Conservation (phyloP, 1,140 invertebrate genomes). For the Aphaenogaster rudis region DNA sequence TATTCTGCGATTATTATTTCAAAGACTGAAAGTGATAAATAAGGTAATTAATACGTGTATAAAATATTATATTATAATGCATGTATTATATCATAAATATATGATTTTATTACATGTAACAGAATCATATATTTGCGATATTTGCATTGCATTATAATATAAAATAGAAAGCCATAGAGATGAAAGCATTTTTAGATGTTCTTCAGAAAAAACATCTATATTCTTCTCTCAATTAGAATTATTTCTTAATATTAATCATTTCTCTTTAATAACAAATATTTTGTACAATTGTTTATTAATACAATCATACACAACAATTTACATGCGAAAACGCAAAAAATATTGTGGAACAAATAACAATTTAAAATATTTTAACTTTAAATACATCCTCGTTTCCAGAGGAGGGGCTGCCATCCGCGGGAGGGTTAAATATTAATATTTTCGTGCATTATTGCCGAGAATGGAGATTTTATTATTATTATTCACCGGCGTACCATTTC, state of each 20-base stretch:
- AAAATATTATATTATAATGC: background rate
- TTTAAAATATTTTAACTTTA: conserved; percentile 9
- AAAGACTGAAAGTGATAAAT: background rate
- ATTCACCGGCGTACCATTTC: conserved; percentile 68
- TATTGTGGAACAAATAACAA: background rate
- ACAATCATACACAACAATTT: background rate
- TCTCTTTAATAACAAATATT: background rate
- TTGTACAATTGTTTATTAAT: conserved; percentile 7
- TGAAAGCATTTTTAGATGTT: background rate
- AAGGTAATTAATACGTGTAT: conserved; percentile 6
- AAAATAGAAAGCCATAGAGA: background rate
- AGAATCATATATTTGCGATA: background rate
- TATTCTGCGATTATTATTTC: conserved; percentile 21
- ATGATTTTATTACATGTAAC: background rate
- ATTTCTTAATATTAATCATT: conserved; percentile 4
- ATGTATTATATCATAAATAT: background rate
- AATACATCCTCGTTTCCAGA: background rate
- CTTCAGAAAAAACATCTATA: background rate
- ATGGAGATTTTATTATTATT: conserved; percentile 55
- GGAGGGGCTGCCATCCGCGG: background rate
- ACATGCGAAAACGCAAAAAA: background rate
- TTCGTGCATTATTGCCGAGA: background rate
- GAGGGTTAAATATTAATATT: conserved; percentile 17
- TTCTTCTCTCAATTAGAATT: background rate
- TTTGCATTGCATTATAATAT: background rate